Evolutionary conservation across 1,140 invertebrate genomes (phyloP).

Genomic region (Zaprionus ornatus): DNA sequence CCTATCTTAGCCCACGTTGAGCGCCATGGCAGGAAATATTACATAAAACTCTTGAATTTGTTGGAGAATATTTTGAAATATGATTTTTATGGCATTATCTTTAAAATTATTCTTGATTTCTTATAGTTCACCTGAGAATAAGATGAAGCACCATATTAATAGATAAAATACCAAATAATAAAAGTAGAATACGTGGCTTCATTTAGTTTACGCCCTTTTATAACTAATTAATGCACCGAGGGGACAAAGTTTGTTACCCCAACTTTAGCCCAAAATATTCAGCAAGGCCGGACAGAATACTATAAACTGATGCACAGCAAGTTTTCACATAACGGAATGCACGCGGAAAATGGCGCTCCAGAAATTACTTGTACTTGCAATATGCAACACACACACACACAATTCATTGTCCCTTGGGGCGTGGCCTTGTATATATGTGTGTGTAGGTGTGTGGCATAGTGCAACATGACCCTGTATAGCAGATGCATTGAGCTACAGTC

Average conservation of each 20-base stretch:
- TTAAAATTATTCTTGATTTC: no score
- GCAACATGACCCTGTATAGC: constrained; percentile 30
- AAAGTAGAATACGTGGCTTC: no score
- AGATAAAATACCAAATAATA: no score
- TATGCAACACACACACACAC: constrained; percentile 27
- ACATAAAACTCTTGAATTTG: no score
- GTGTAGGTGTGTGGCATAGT: not conserved
- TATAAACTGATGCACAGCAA: constrained; percentile 23
- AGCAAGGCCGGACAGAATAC: constrained; percentile 19
- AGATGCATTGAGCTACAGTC: constrained; percentile 9
- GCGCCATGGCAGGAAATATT: no score
- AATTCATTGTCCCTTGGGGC: constrained; percentile 24
- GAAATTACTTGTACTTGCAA: constrained; percentile 22
- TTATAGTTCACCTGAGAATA: no score
- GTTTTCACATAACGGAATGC: constrained; percentile 27
- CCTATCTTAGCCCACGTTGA: no score
- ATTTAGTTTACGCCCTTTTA: not conserved
- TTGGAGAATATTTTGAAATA: no score
- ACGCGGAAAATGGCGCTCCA: constrained; percentile 19
- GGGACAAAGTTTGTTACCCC: not conserved
- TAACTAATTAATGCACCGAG: no score
- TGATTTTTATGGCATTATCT: no score
- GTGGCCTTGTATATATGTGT: not conserved
- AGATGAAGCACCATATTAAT: no score
- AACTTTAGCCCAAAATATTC: not conserved